These are phyloP conservation scores for Rhodophaea formosa DNA, from an alignment of 2,888 invertebrate genomes.

Conservation along the genomic window DNA sequence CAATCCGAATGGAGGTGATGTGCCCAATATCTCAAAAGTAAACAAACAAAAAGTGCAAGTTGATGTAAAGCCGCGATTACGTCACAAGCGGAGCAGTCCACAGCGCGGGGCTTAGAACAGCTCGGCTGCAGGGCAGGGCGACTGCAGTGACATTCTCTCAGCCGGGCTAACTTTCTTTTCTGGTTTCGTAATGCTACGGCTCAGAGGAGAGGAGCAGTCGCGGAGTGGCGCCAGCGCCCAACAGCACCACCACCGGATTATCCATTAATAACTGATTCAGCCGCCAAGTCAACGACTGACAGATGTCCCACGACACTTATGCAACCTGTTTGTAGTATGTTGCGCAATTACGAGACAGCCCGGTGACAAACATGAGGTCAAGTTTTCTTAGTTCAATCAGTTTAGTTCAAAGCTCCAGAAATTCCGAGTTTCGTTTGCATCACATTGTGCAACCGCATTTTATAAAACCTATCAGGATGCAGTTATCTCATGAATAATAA, in stretches of 20 bases:
- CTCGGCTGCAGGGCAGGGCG: constrained; percentile 37
- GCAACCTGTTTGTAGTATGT: constrained; percentile 6
- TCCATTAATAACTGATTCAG: constrained; percentile 37
- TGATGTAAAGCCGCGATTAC: constrained; percentile 46
- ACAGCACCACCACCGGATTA: constrained; percentile 34
- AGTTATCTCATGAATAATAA: constrained; percentile 17
- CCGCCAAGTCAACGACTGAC: constrained; percentile 22
- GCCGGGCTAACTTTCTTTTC: constrained; percentile 70
- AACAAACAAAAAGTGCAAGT: constrained; percentile 56
- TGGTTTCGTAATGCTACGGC: constrained; percentile 72
- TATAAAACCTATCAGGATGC: constrained; percentile 7
- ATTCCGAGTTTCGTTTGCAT: not conserved
- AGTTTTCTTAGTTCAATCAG: constrained; percentile 21
- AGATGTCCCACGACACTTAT: constrained; percentile 20
- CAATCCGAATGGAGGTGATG: constrained; percentile 36
- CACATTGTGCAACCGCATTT: not conserved
- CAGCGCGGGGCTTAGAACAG: constrained; percentile 43
- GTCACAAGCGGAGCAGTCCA: constrained; percentile 46
- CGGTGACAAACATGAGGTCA: constrained; percentile 9
- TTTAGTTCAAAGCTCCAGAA: not conserved
- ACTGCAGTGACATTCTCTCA: constrained; percentile 60
- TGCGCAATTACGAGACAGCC: constrained; percentile 1
- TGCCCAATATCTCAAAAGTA: constrained; percentile 38
- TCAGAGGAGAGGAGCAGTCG: constrained; percentile 58
- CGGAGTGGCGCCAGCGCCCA: constrained; percentile 42